Evolutionary conservation across 2,888 invertebrate species (phyloP), one percentile per base, ranked within the genome.

Genomic region (Lasius fuliginosus): DNA sequence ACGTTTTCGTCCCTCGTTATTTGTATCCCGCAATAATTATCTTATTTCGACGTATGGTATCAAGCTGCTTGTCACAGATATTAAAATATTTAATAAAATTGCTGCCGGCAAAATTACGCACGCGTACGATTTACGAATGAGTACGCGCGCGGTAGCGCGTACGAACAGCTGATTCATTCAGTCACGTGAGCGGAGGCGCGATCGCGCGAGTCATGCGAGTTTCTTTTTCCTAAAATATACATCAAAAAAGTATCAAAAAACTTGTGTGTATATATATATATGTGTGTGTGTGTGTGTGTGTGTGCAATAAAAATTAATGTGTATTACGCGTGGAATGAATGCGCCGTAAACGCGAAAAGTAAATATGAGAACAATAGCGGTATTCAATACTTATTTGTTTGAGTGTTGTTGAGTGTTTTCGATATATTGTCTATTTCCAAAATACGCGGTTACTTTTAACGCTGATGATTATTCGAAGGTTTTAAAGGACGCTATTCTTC

Each of bases 371-470:
- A 36, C 53, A 62, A 60, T 15, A 42, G 23, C 64, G 23, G 56
- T 64, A 62, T 71, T 73, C 27, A 46, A 65, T 67, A 68, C 40
- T 58, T 81, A 53, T 42, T 46, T n/a, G n/a, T n/a, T n/a, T n/a
- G n/a, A n/a, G n/a, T n/a, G n/a, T n/a, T n/a, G n/a, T n/a, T 46
- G 15, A 12, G 18, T 30, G 23, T 65, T 56, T 69, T 56, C 27
- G 12, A 30, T 46, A 42, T 83, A 40, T 5, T 42, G n/a, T 8
- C 33, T 53, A 42, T 46, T 49, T 65, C 18, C 71, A 77, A 77
- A 77, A 36, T 23, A 27, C 12, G 12, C 40, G 1, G 36, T 85
- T 71, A 73, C 53, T 33, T 71, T 81, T 73, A 79, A 69, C 27
- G 62, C 40, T 69, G 53, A 18, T 30, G 40, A 46, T 12, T 56